Evolutionary conservation across 2,888 invertebrate species (phyloP).

Genomic region (Mesorhabditis sp.): DNA sequence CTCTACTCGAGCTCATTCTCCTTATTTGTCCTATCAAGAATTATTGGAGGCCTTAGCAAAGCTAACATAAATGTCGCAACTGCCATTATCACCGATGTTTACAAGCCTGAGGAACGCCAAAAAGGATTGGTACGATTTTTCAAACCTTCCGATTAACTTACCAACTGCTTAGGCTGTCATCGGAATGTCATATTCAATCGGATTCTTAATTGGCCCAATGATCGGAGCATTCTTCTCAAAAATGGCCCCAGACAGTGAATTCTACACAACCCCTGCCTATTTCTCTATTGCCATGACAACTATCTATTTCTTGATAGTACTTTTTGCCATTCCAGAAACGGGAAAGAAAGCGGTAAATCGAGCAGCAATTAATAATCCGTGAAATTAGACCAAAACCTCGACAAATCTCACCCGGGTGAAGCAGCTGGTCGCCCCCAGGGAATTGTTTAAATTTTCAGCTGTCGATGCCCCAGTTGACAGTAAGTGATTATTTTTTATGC

Average conservation of each 20-base stretch:
- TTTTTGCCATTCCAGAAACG: conserved; percentile 77
- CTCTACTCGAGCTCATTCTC: conserved; percentile 79
- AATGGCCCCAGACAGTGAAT: conserved; percentile 60
- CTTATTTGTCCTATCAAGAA: conserved; percentile 83
- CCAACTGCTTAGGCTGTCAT: conserved; percentile 75
- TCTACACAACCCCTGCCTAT: conserved; percentile 78
- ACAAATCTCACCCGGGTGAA: background rate
- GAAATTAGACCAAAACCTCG: background rate
- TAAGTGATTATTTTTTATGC: conserved; percentile 13
- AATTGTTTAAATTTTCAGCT: conserved; percentile 38
- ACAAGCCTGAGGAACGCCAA: conserved; percentile 77
- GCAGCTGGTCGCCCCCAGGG: conserved; percentile 24
- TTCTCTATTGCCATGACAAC: conserved; percentile 68
- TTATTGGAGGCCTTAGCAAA: conserved; percentile 90
- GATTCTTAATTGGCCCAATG: conserved; percentile 91
- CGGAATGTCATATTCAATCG: conserved; percentile 92
- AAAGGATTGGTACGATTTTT: conserved; percentile 77
- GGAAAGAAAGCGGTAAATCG: conserved; percentile 11
- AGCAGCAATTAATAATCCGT: conserved; percentile 6
- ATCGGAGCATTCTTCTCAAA: conserved; percentile 83
- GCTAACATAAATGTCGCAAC: conserved; percentile 92
- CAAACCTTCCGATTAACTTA: background rate
- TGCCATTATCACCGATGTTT: conserved; percentile 89
- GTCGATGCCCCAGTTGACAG: conserved; percentile 35
- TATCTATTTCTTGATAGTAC: conserved; percentile 75